Evolutionary conservation across 2,113 vertebrate genomes (phyloP).

Genomic region (Brachypodius melanocephalos): DNA sequence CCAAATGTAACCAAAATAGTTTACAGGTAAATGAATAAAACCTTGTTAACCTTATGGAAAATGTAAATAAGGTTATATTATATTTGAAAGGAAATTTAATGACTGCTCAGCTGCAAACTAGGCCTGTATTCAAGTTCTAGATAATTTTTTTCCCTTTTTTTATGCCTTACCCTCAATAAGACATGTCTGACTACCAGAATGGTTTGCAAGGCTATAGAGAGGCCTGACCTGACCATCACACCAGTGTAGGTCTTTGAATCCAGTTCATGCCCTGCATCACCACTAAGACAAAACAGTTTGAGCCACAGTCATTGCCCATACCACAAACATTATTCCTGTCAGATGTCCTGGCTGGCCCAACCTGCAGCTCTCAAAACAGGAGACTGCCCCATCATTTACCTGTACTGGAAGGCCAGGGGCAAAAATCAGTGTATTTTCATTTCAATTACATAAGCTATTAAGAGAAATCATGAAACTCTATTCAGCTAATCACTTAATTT

Average conservation of each 20-base stretch:
- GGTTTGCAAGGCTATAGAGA: not conserved
- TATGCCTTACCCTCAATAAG: not conserved
- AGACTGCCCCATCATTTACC: not conserved
- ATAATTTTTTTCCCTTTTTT: not conserved
- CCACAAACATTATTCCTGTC: not conserved
- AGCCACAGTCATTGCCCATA: not conserved
- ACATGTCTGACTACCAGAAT: not conserved
- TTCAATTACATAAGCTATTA: not conserved
- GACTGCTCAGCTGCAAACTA: not conserved
- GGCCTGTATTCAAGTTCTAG: not conserved
- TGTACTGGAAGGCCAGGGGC: not conserved
- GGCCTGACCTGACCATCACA: not conserved
- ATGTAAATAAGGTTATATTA: not conserved
- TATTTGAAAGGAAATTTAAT: not conserved
- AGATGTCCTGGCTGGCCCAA: not conserved
- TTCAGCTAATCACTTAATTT: not conserved
- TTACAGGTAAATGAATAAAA: not conserved
- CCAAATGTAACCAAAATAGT: not conserved
- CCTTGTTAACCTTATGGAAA: not conserved
- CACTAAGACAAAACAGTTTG: not conserved
- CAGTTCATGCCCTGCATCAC: not conserved
- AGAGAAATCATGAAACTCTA: not conserved
- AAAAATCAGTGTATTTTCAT: constrained; percentile 19
- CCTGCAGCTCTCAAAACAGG: not conserved
- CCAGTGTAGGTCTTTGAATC: rapidly evolving